phyloP scores from a whole-genome alignment of 2,888 invertebrate species.

The Drosophila anceps region DNA sequence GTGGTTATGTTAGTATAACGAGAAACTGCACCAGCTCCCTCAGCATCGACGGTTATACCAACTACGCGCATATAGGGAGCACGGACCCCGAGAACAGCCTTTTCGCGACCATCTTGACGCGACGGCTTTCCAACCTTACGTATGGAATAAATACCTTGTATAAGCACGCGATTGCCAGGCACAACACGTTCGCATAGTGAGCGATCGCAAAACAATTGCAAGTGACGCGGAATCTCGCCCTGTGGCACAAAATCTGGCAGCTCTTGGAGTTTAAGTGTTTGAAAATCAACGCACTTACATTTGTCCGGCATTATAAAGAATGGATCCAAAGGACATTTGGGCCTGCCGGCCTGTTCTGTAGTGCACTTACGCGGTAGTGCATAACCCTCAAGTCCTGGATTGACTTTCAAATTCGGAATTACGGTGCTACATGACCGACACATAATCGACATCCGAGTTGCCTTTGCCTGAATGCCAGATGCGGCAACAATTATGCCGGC shows the following conservation, averaged over 20 bases:
- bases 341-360: constrained; percentile 96
- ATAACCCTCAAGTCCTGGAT: constrained; percentile 98
- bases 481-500: constrained; percentile 98
- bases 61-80: constrained; percentile 97
- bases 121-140: constrained; percentile 91
- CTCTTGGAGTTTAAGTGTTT: constrained; percentile 98
- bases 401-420: constrained; percentile 94
- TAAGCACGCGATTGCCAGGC: constrained; percentile 97
- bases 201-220: constrained; percentile 97
- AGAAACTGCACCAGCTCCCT: constrained; percentile 89
- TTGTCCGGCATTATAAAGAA: constrained; percentile 99
- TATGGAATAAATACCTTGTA: constrained; percentile 98
- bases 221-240: constrained; percentile 98
- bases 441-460: constrained; percentile 97
- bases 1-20: constrained; percentile 86
- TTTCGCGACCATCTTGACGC: constrained; percentile 90
- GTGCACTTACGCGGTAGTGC: constrained; percentile 97
- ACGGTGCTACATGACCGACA: constrained; percentile 96
- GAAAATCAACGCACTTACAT: constrained; percentile 98
- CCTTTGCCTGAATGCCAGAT: constrained; percentile 97
- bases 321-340: constrained; percentile 98
- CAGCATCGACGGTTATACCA: constrained; percentile 94
- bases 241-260: constrained; percentile 95
- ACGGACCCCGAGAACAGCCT: constrained; percentile 95
- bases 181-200: constrained; percentile 96